Percentiles rank a stretch among this genome's conserved stretches.
Evolutionary conservation across 23 tunicate species (phyloP).

Genomic region (Botrylloides violaceus): DNA sequence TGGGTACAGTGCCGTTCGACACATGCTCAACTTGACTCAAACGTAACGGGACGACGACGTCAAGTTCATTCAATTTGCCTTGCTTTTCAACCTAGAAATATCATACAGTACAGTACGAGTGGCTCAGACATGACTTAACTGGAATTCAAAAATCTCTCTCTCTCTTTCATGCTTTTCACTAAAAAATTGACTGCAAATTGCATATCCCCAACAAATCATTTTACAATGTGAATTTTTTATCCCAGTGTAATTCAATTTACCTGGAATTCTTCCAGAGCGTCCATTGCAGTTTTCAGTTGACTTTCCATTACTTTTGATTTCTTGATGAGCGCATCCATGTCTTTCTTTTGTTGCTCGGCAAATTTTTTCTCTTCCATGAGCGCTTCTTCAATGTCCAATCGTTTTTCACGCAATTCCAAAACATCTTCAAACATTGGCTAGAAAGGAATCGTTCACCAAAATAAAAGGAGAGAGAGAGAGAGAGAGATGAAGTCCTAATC

Average conservation of each 20-base stretch:
- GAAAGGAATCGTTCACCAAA: too few relatives aligned
- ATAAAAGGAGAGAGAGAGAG: neutral
- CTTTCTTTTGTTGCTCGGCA: constrained; percentile 89
- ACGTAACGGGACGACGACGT: constrained; percentile 91
- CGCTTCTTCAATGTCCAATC: constrained; percentile 81
- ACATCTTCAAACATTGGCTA: constrained; percentile 45
- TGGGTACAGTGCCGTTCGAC: constrained; percentile 49
- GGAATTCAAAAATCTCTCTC: too few relatives aligned
- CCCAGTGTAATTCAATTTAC: too few relatives aligned
- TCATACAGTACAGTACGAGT: too few relatives aligned
- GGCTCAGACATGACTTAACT: too few relatives aligned
- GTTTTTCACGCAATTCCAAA: constrained; percentile 68
- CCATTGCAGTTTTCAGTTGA: constrained; percentile 82
- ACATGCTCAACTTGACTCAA: constrained; percentile 88
- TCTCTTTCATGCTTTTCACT: too few relatives aligned
- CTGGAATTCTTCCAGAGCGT: constrained; percentile 91
- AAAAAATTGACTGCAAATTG: too few relatives aligned
- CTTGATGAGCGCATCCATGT: constrained; percentile 64
- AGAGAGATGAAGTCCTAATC: neutral
- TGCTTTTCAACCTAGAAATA: constrained; percentile 88
- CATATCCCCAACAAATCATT: too few relatives aligned
- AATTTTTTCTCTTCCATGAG: constrained; percentile 75
- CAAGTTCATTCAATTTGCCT: constrained; percentile 93
- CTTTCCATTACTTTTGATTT: constrained; percentile 89
- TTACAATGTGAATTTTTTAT: neutral